These are phyloP conservation scores for Corythornis leucogaster DNA, from an alignment of 2,797 vertebrate genomes.

Conservation along the genomic window DNA sequence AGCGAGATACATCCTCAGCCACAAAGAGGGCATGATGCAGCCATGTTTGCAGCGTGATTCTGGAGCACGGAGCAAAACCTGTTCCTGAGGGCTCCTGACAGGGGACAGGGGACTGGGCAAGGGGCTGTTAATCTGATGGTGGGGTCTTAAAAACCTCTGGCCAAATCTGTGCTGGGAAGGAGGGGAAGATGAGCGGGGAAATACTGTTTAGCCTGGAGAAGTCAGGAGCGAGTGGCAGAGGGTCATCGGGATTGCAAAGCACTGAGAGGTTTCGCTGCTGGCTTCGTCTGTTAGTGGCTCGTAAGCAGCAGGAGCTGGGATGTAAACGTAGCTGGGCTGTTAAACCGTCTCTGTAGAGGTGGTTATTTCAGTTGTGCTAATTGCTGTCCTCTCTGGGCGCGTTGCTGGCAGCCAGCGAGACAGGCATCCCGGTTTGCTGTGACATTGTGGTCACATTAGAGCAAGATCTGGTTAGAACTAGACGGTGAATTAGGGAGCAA, in stretches of 20 bases:
- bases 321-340: background rate
- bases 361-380: background rate
- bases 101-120: background rate
- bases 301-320: background rate
- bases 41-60: background rate
- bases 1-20: background rate
- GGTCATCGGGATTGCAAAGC: background rate
- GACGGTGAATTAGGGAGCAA: background rate
- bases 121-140: background rate
- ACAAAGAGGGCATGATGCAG: conserved; percentile 43
- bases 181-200: background rate
- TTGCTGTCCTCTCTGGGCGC: background rate
- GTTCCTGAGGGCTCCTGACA: background rate
- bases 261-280: background rate
- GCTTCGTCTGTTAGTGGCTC: background rate
- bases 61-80: conserved; percentile 20
- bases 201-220: background rate
- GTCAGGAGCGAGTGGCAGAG: background rate
- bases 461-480: background rate
- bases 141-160: background rate
- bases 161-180: background rate
- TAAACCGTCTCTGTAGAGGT: background rate
- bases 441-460: background rate
- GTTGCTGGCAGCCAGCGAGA: background rate
- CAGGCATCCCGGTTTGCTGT: background rate